A percentile compares a stretch with the other conserved stretches of the same genome.
phyloP scores from a whole-genome alignment of 2,888 invertebrate species.

The Parapristionchus giblindavisi region DNA sequence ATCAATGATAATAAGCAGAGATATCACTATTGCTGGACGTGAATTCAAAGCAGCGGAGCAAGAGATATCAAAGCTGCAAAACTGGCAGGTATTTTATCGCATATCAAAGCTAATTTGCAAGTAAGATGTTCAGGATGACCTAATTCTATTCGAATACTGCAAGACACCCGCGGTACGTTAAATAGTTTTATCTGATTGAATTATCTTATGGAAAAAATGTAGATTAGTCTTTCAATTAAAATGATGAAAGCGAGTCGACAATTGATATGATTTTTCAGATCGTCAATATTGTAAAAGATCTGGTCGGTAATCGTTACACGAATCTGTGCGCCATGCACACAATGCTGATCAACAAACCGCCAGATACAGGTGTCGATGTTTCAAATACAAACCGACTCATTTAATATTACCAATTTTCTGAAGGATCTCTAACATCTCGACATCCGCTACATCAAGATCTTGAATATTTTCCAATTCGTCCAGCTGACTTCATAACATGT shows the following conservation, averaged over 20 bases:
- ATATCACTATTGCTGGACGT: slow-evolving; percentile 76
- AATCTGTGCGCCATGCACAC: slow-evolving; percentile 79
- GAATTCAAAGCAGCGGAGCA: slow-evolving; percentile 74
- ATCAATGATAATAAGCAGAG: slow-evolving; percentile 78
- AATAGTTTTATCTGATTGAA: neutral
- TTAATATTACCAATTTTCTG: neutral
- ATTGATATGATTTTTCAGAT: slow-evolving; percentile 68
- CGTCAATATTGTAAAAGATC: slow-evolving; percentile 78
- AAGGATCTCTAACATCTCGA: slow-evolving; percentile 71
- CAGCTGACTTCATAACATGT: slow-evolving; percentile 81
- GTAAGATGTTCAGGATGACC: slow-evolving; percentile 79
- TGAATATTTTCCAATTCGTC: slow-evolving; percentile 87
- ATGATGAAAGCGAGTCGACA: neutral
- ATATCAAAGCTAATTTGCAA: slow-evolving; percentile 77
- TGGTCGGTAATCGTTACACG: slow-evolving; percentile 77
- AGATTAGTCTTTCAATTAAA: too few relatives aligned
- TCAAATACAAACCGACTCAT: neutral
- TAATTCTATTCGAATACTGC: slow-evolving; percentile 79
- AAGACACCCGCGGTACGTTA: slow-evolving; percentile 74
- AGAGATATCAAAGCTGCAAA: slow-evolving; percentile 81
- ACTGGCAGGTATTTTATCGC: slow-evolving; percentile 76
- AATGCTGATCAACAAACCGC: slow-evolving; percentile 88
- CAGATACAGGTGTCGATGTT: slow-evolving; percentile 76
- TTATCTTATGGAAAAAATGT: too few relatives aligned
- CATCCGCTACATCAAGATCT: slow-evolving; percentile 79